phyloP scores from a whole-genome alignment of 1,140 invertebrate species.

The Pectinophora gossypiella region DNA sequence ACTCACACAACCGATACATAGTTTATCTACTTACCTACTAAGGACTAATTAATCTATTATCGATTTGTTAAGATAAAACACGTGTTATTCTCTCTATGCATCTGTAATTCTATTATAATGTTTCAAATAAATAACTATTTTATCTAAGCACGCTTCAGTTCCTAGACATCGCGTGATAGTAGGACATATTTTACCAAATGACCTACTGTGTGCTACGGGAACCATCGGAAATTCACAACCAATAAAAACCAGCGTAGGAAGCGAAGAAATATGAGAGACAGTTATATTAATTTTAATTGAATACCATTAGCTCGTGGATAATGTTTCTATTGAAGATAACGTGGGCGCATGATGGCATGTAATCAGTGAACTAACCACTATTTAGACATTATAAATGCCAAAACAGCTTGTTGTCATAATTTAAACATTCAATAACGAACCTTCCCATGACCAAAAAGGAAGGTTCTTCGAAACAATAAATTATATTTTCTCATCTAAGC shows the following conservation, averaged over 20 bases:
- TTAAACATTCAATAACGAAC: not conserved
- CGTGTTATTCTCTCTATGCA: too few species aligned
- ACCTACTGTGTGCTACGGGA: not conserved
- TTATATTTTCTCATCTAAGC: not conserved
- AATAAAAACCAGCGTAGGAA: not conserved
- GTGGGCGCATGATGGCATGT: not conserved
- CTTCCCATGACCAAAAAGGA: not conserved
- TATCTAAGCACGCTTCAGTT: too few species aligned
- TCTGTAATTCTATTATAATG: too few species aligned
- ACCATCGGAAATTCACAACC: not conserved
- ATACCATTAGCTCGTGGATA: not conserved
- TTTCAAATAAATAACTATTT: too few species aligned
- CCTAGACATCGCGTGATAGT: not conserved
- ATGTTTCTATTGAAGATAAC: not conserved
- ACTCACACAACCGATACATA: too few species aligned
- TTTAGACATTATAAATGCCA: conserved; percentile 1
- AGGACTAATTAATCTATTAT: too few species aligned
- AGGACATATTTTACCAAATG: not conserved
- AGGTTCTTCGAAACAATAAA: not conserved
- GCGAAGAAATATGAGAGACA: not conserved
- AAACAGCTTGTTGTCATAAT: not conserved
- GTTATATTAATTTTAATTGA: conserved; percentile 4
- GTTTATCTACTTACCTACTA: too few species aligned
- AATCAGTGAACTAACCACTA: not conserved
- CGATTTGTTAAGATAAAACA: too few species aligned